A percentile compares a stretch with the other conserved stretches of the same genome.
phyloP scores from a whole-genome alignment of 2,888 invertebrate species.

The Eurytoma californica region DNA sequence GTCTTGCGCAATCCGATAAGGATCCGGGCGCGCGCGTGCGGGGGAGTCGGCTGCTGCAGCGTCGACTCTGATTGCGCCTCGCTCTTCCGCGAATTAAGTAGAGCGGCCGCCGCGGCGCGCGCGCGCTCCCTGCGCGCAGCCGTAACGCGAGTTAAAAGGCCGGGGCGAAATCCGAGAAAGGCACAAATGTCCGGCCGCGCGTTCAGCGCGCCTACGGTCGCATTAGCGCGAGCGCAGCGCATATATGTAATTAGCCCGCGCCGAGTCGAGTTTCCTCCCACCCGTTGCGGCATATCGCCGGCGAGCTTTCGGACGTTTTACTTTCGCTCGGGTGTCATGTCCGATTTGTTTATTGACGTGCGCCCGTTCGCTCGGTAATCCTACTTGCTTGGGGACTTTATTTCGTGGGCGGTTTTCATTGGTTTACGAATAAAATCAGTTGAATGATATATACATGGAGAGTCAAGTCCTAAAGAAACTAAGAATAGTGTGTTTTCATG shows the following conservation, averaged over 20 bases:
- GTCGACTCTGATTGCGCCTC: not conserved
- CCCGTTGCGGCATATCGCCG: too few relatives aligned
- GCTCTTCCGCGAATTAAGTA: constrained; percentile 58
- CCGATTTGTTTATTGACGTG: too few relatives aligned
- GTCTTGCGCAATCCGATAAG: too few relatives aligned
- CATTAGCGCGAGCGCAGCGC: not conserved
- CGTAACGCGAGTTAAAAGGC: constrained; percentile 71
- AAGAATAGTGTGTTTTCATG: too few relatives aligned
- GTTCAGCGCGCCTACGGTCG: not conserved
- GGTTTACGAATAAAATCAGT: too few relatives aligned
- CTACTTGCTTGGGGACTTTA: too few relatives aligned
- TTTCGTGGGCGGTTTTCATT: too few relatives aligned
- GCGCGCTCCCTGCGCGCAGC: not conserved
- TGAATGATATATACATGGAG: too few relatives aligned
- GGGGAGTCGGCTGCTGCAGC: constrained; percentile 16
- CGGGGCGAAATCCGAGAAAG: constrained; percentile 67
- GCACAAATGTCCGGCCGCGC: constrained; percentile 25
- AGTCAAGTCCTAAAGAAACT: too few relatives aligned
- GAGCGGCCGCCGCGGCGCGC: constrained; percentile 56
- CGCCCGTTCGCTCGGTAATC: too few relatives aligned
- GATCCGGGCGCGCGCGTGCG: too few relatives aligned
- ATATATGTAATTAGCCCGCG: not conserved
- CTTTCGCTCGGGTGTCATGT: not conserved
- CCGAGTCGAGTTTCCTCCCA: not conserved
- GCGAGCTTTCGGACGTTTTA: not conserved